A percentile compares a stretch with the other conserved stretches of the same genome.
phyloP scores from a whole-genome alignment of 2,797 vertebrate genomes.

The Galagoides demidoff region DNA sequence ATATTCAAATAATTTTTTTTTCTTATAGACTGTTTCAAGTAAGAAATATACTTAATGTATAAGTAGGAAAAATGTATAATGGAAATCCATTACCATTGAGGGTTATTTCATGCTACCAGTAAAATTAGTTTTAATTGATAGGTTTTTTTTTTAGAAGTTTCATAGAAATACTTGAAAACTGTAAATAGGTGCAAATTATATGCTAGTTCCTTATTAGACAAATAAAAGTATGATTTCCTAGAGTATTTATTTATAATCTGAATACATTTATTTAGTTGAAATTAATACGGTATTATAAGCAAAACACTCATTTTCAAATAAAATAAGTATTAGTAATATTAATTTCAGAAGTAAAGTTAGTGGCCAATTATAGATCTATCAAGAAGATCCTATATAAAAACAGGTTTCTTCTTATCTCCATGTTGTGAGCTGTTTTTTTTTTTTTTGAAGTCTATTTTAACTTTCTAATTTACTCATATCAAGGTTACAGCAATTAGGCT shows the following conservation, averaged over 20 bases:
- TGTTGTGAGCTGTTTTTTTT: slow-evolving; percentile 37
- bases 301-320: slow-evolving; percentile 52
- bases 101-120: background rate
- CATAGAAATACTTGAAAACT: slow-evolving; percentile 25
- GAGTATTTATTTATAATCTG: slow-evolving; percentile 47
- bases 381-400: slow-evolving; percentile 7
- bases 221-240: background rate
- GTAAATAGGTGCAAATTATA: background rate
- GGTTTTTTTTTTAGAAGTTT: slow-evolving; percentile 10
- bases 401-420: background rate
- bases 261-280: slow-evolving; percentile 50
- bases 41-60: background rate
- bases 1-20: background rate
- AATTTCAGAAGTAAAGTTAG: slow-evolving; percentile 50
- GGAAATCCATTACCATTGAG: background rate
- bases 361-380: background rate
- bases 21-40: background rate
- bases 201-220: slow-evolving; percentile 7
- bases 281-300: slow-evolving; percentile 2
- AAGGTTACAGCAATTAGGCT: background rate
- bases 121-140: slow-evolving; percentile 26
- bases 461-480: slow-evolving; percentile 42
- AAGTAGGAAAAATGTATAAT: background rate
- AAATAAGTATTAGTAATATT: slow-evolving; percentile 24
- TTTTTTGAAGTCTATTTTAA: background rate